Percentiles rank a stretch among this genome's conserved stretches.
phyloP scores from a whole-genome alignment of 2,888 invertebrate genomes.

The Cephonodes hylas region DNA sequence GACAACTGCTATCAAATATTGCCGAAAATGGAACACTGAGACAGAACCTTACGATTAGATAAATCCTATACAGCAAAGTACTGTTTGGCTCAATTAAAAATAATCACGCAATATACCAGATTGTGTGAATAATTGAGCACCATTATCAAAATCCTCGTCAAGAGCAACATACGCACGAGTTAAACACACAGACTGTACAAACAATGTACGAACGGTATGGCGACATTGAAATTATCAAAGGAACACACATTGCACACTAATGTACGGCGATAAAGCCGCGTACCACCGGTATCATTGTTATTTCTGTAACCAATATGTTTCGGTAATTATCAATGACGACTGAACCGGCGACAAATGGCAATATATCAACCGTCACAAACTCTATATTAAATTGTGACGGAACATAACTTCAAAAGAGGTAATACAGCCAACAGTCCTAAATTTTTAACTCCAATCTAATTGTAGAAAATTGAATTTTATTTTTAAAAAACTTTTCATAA shows the following conservation, averaged over 20 bases:
- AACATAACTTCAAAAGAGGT: too few species aligned
- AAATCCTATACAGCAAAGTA: not conserved
- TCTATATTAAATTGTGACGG: too few species aligned
- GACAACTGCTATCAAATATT: too few species aligned
- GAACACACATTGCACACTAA: not conserved
- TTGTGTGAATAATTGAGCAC: not conserved
- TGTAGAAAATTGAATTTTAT: too few species aligned
- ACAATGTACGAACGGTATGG: not conserved
- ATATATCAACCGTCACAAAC: too few species aligned
- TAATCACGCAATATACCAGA: not conserved
- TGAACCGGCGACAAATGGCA: too few species aligned
- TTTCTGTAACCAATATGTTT: not conserved
- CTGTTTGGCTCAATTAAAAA: not conserved
- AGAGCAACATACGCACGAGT: not conserved
- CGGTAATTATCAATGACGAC: not conserved
- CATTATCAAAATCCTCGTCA: not conserved
- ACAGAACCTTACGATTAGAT: too few species aligned
- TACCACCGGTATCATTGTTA: not conserved
- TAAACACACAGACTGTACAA: not conserved
- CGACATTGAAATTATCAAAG: slow-evolving; percentile 3
- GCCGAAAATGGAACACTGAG: too few species aligned
- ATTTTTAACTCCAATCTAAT: too few species aligned
- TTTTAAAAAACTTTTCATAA: too few species aligned
- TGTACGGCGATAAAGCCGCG: not conserved
- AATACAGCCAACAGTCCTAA: too few species aligned